Conservation (phyloP, 1,140 invertebrate genomes). For the Pygmarrhopalites habei region DNA sequence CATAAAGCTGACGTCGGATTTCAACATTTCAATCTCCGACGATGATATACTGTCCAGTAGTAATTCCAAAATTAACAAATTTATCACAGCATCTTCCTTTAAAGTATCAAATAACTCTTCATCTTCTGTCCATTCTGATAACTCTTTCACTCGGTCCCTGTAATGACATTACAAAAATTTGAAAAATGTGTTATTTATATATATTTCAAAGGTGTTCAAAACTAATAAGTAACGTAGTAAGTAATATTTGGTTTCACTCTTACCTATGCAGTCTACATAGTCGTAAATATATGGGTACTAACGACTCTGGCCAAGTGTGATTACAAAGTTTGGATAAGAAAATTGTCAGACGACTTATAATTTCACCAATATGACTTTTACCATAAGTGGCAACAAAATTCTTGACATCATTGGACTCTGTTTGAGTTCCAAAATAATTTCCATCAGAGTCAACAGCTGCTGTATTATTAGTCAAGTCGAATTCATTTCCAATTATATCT, state of each 20-base stretch:
- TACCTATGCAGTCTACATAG: constrained; percentile 46
- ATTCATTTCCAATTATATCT: constrained; percentile 38
- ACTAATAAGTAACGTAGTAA: too few relatives aligned
- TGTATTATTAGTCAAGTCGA: constrained; percentile 16
- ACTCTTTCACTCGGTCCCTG: neutral
- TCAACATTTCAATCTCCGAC: neutral
- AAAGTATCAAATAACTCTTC: neutral
- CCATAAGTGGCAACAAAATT: constrained; percentile 53
- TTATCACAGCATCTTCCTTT: neutral
- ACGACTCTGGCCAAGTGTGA: constrained; percentile 55
- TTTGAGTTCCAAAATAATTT: constrained; percentile 57
- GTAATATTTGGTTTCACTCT: too few relatives aligned
- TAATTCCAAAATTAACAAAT: neutral
- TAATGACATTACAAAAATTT: too few relatives aligned
- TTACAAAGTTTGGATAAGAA: neutral
- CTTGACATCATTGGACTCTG: constrained; percentile 57
- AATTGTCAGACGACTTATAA: constrained; percentile 53
- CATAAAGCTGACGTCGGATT: neutral
- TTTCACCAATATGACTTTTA: constrained; percentile 52
- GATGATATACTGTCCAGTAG: neutral
- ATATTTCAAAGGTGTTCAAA: too few relatives aligned
- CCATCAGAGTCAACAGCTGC: constrained; percentile 18
- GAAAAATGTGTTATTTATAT: too few relatives aligned
- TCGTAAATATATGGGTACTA: constrained; percentile 54
- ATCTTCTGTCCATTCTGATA: neutral